phyloP scores from a whole-genome alignment of 2,113 vertebrate species.

The Acrocephalus kingi region DNA sequence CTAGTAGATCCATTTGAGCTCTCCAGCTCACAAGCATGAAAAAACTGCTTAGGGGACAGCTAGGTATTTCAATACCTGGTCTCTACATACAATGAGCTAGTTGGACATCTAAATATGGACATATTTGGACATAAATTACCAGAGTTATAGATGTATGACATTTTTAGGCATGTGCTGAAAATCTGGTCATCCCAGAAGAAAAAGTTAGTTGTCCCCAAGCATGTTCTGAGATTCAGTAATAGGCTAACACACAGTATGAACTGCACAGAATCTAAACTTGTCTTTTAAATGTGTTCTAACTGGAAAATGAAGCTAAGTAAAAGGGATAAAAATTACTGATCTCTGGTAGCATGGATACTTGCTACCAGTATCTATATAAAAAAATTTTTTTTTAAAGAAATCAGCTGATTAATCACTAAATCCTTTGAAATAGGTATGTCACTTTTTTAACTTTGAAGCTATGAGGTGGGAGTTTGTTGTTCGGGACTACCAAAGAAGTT shows the following conservation, averaged over 20 bases:
- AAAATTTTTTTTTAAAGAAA: not conserved
- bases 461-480: rapidly evolving
- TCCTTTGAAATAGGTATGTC: not conserved
- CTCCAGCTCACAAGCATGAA: not conserved
- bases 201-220: not conserved
- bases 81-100: not conserved
- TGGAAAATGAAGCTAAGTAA: not conserved
- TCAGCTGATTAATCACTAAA: not conserved
- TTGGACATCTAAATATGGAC: not conserved
- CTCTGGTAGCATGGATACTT: not conserved
- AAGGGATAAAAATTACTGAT: not conserved
- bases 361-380: too few species aligned
- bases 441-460: not conserved
- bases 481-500: not conserved
- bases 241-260: not conserved
- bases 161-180: not conserved
- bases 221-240: not conserved
- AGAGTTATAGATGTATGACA: not conserved
- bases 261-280: not conserved
- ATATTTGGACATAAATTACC: not conserved
- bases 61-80: not conserved
- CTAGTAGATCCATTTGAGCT: not conserved
- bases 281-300: not conserved
- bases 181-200: not conserved
- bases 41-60: not conserved